These are phyloP conservation scores for Nineta flava DNA, from an alignment of 2,888 invertebrate genomes.

Conservation along the genomic window DNA sequence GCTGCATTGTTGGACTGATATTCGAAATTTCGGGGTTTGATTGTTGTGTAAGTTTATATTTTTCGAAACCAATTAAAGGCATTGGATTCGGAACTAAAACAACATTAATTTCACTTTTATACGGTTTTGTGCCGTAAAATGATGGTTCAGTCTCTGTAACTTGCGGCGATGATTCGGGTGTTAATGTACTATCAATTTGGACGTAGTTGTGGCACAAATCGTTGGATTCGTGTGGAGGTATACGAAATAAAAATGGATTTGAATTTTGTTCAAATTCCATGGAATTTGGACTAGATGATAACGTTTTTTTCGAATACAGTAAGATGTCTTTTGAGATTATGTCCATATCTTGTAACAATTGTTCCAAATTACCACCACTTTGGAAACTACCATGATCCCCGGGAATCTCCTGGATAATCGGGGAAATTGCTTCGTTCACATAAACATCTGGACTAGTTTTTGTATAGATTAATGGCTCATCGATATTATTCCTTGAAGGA, in stretches of 20 bases:
- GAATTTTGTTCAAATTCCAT: neutral
- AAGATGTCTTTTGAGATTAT: slow-evolving; percentile 32
- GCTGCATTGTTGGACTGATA: neutral
- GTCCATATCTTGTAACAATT: slow-evolving; percentile 50
- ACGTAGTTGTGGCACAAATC: neutral
- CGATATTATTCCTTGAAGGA: slow-evolving; percentile 9
- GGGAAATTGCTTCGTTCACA: slow-evolving; percentile 1
- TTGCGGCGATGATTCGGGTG: neutral
- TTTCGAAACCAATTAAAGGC: slow-evolving; percentile 28
- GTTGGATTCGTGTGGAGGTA: neutral
- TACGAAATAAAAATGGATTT: neutral
- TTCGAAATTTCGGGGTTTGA: slow-evolving; percentile 7
- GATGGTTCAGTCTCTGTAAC: neutral
- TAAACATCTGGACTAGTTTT: slow-evolving; percentile 12
- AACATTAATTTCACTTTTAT: slow-evolving; percentile 27
- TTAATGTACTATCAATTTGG: neutral
- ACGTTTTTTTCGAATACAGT: slow-evolving; percentile 9
- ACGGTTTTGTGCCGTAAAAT: slow-evolving; percentile 18
- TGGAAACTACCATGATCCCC: slow-evolving; percentile 25
- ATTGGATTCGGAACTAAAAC: slow-evolving; percentile 29
- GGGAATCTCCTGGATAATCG: neutral
- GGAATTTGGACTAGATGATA: neutral
- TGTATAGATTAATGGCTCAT: slow-evolving; percentile 11
- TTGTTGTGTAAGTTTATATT: slow-evolving; percentile 20
- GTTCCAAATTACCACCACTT: slow-evolving; percentile 49